Percentiles rank a stretch among this genome's conserved stretches.
phyloP scores from a whole-genome alignment of 2,113 vertebrate genomes.

The Phyllostomus hastatus region DNA sequence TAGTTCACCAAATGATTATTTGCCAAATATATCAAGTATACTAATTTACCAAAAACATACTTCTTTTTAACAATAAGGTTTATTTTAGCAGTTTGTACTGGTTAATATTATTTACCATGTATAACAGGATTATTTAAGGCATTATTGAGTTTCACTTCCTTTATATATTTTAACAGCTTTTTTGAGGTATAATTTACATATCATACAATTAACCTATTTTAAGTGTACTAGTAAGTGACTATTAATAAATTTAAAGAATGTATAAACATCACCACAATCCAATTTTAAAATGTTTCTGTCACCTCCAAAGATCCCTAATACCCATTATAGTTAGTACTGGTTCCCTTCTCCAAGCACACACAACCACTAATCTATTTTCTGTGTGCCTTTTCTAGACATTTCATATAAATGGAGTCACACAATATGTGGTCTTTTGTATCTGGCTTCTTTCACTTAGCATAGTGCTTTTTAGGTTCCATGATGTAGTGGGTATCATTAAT shows the following conservation, averaged over 20 bases:
- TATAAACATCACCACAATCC: background rate
- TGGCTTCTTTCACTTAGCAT: slow-evolving; percentile 39
- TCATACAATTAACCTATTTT: background rate
- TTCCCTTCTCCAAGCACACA: background rate
- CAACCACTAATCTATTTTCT: slow-evolving; percentile 5
- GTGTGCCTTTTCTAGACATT: background rate
- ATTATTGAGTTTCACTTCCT: background rate
- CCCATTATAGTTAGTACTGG: background rate
- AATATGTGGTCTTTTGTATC: background rate
- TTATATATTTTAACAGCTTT: background rate
- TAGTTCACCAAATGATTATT: slow-evolving; percentile 14
- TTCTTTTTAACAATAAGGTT: slow-evolving; percentile 10
- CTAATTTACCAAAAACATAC: slow-evolving; percentile 9
- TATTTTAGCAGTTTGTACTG: background rate
- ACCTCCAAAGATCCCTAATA: background rate
- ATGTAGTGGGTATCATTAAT: background rate
- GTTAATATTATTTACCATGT: slow-evolving; percentile 24
- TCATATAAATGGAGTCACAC: background rate
- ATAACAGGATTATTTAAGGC: slow-evolving; percentile 31
- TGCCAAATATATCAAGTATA: background rate
- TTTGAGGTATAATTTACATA: slow-evolving; percentile 22
- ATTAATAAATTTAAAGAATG: slow-evolving; percentile 28
- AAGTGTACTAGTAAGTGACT: slow-evolving; percentile 32
- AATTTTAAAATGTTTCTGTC: slow-evolving; percentile 37
- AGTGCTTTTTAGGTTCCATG: background rate